Evolutionary conservation across 2,888 invertebrate genomes (phyloP), one percentile per base, ranked within the genome.

Genomic region (Drosophila cyrtoloma): DNA sequence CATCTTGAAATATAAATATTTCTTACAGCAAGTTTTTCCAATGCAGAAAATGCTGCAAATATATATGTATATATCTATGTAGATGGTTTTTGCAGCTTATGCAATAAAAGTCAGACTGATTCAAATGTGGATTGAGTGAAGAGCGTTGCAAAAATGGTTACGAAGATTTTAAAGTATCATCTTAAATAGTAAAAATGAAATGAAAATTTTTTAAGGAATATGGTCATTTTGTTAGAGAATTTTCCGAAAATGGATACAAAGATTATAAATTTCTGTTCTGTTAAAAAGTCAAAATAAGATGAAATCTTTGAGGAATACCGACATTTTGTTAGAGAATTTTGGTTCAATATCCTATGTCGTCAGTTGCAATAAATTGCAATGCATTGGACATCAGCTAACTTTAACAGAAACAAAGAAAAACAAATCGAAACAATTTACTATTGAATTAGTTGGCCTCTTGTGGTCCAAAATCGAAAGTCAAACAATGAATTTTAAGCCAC

Each of bases 41-140:
- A 77, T 73, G 81, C 84, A 88, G 86, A 71, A 72, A 75, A 70
- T 75, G 61, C 61, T 77, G 81, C 75, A 35, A 10, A 33, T 10
- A 77, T 80, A 75, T 84, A 70, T 60, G 30, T 42, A 35, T 64
- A 32, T 26, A 44, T 47, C 51, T 16, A 9, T 47, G 37, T 59
- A 58, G 26, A 51, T 63, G 53, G 35, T 53, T 66, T 70, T 81
- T 76, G 77, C 63, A 60, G 61, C 32, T 63, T 56, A 55, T 56
- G 62, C 50, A 75, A 60, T 67, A 79, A 80, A 47, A 50, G 58
- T 9, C 42, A 26, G n/a, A 37, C 42, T 44, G 39, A 51, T 50
- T 70, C 32, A 65, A 63, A 60, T 66, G 63, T 63, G 42, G 63
- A 53, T 26, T 32, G 47, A 22, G 19, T 28, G 28, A 64, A 74